Conservation (phyloP, 2,888 invertebrate species). For the Hofmannophila pseudospretella region DNA sequence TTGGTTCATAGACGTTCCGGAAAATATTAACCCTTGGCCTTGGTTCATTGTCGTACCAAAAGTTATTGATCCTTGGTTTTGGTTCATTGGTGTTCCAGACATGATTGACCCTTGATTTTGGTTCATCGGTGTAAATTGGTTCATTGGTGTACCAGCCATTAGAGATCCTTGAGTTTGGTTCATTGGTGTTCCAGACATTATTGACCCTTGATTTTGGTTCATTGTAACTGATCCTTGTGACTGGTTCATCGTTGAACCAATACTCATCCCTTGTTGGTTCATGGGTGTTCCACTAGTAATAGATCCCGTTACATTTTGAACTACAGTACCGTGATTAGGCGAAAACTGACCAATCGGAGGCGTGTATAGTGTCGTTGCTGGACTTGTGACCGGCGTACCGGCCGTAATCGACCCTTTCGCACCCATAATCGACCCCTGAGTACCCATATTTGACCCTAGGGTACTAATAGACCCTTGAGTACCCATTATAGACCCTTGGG, state of each 20-base stretch:
- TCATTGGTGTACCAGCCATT: too few species aligned
- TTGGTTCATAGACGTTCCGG: conserved; percentile 12
- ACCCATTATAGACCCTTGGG: conserved; percentile 54
- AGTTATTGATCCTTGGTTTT: conserved; percentile 16
- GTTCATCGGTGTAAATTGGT: too few species aligned
- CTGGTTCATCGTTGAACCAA: conserved; percentile 22
- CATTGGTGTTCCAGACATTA: conserved; percentile 25
- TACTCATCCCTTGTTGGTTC: conserved; percentile 16
- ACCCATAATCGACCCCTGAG: conserved; percentile 56
- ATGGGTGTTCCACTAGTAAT: conserved; percentile 15
- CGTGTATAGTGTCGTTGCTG: conserved; percentile 31
- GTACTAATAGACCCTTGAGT: conserved; percentile 44
- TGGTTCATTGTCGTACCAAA: conserved; percentile 16
- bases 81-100: too few species aligned
- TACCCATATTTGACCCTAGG: conserved; percentile 53
- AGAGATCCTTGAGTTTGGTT: too few species aligned
- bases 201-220: conserved; percentile 15
- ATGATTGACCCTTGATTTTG: too few species aligned
- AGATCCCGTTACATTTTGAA: neutral
- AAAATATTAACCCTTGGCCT: conserved; percentile 17
- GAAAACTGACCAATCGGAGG: conserved; percentile 29
- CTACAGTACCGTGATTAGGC: conserved; percentile 25
- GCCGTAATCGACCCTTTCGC: conserved; percentile 36
- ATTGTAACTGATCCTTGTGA: too few species aligned
- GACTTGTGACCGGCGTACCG: conserved; percentile 31